phyloP scores from a whole-genome alignment of 2,797 vertebrate species.

The Cygnus olor region DNA sequence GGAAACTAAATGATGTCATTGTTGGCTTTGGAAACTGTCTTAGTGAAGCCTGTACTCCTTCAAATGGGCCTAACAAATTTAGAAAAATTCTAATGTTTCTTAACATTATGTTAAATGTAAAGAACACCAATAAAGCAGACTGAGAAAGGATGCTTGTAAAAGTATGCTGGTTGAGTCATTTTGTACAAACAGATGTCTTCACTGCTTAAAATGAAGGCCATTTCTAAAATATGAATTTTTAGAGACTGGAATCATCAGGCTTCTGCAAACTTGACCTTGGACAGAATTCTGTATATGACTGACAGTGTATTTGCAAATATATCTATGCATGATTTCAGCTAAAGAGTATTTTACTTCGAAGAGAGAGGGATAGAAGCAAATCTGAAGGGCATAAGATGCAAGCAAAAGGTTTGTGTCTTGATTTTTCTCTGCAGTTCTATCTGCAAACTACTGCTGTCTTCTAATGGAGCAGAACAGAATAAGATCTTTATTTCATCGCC shows the following conservation, averaged over 20 bases:
- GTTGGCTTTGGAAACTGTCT: neutral
- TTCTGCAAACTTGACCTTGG: neutral
- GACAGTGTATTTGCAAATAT: neutral
- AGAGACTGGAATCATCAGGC: neutral
- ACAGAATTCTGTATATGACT: neutral
- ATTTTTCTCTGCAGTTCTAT: neutral
- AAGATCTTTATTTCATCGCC: neutral
- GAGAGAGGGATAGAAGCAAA: neutral
- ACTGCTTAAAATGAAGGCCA: neutral
- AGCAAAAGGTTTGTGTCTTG: neutral
- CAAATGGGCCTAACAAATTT: neutral
- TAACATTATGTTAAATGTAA: conserved; percentile 23
- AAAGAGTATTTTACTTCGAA: neutral
- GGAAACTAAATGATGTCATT: neutral
- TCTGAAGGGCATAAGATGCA: neutral
- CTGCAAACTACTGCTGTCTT: neutral
- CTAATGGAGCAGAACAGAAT: neutral
- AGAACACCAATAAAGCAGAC: neutral
- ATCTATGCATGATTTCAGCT: neutral
- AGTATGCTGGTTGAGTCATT: conserved; percentile 17
- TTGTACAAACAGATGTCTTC: neutral
- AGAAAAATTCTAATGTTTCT: conserved; percentile 12
- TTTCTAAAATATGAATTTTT: neutral
- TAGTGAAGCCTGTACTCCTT: neutral
- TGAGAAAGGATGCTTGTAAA: neutral